Base-by-base conservation (phyloP, 35 echinoderm and acorn worm genomes). In the Lytechinus variegatus region DNA sequence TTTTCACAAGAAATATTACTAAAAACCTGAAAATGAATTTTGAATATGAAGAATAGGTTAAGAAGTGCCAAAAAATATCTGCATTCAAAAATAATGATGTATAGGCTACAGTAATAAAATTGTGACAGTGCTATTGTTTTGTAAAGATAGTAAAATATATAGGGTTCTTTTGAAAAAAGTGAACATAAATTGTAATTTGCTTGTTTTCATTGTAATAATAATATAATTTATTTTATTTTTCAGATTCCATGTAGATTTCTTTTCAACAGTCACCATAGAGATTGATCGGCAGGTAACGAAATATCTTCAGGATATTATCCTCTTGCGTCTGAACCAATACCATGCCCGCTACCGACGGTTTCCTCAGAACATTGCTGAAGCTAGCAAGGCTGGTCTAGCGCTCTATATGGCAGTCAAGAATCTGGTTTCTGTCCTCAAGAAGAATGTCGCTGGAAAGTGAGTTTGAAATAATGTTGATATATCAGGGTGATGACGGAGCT, bases 321-420 rank as follows among this genome's bases (percentile, higher is more conserved):
- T 99, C 28, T 95, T 94, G 9, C 93, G 95, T 58, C 94, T 98
- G 9, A 97, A 96, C 52, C 95, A 96, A 53, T 99, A 98, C 28
- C 98, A 97, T n/a, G 95, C 96, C 16, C 95, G 95, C 4, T 98
- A 99, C 57, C 94, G 97, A 87, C 95, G 95, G 57, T 97, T 97
- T 94, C 97, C 97, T 4, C 96, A 98, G 94, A 99, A 99, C 89
- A 97, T 99, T 53, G 95, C 93, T 6, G 96, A 99, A 86, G 96
- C 97, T 29, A 99, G 98, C 95, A 99, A 94, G 53, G 97, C 96
- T 5, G 97, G 97, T 91, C 95, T 99, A 27, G 58, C 92, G 19
- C 95, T 99, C 28, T 99, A 99, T 95, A 97, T 99, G 91, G 95
- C 96, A 24, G 97, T 98, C 56, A 99, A 99, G 94, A 96, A 96